Evolutionary conservation across 2,888 invertebrate species (phyloP).

Genomic region (Phaedon cochleariae): DNA sequence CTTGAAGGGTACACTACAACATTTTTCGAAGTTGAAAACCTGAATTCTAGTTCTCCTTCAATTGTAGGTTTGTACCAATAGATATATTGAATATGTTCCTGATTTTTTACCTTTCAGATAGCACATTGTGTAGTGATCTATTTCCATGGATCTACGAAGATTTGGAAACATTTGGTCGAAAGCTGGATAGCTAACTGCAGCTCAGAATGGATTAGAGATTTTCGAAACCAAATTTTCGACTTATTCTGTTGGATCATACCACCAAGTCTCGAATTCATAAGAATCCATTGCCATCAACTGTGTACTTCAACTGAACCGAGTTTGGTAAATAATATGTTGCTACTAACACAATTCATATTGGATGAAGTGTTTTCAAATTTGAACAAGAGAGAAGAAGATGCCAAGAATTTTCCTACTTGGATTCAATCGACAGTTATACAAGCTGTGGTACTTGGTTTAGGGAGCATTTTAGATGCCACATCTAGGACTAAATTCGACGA

Average conservation of each 20-base stretch:
- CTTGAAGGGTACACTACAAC: conserved; percentile 78
- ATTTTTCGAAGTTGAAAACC: conserved; percentile 84
- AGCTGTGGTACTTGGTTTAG: conserved; percentile 81
- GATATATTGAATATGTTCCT: neutral
- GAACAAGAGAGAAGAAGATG: conserved; percentile 55
- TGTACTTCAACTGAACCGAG: conserved; percentile 57
- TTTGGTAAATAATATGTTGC: conserved; percentile 55
- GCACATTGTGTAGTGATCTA: conserved; percentile 73
- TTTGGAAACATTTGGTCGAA: conserved; percentile 66
- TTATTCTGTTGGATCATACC: conserved; percentile 68
- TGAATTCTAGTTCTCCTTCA: conserved; percentile 80
- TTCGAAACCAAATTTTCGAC: conserved; percentile 51
- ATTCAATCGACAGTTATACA: conserved; percentile 65
- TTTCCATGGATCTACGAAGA: conserved; percentile 65
- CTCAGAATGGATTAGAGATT: conserved; percentile 46
- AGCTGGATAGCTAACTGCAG: conserved; percentile 61
- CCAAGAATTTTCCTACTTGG: conserved; percentile 63
- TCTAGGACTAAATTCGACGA: conserved; percentile 59
- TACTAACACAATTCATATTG: conserved; percentile 57
- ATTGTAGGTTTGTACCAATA: conserved; percentile 65
- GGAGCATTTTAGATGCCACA: conserved; percentile 67
- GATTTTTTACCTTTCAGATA: conserved; percentile 54
- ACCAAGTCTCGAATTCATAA: conserved; percentile 65
- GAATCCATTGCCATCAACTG: conserved; percentile 60
- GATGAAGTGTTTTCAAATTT: conserved; percentile 52